Evolutionary conservation across 2,888 invertebrate species (phyloP).

Genomic region (Adelphocoris suturalis): DNA sequence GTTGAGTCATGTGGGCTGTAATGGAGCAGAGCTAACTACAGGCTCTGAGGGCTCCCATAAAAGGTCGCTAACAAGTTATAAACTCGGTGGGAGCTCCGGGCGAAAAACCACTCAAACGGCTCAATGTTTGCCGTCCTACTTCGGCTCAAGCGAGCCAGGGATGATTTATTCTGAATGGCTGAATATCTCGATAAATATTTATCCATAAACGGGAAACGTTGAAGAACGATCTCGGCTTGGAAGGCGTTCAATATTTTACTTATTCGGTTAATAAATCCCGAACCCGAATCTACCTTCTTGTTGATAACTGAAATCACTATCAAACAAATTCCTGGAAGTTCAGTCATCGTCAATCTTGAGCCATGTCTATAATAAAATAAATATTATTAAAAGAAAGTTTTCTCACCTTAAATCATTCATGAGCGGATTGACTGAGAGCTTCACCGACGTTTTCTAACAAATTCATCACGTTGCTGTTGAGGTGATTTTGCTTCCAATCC

Average conservation of each 20-base stretch:
- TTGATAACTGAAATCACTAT: not conserved
- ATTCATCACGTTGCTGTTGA: too few relatives aligned
- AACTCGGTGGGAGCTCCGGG: not conserved
- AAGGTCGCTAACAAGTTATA: not conserved
- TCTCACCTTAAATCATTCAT: too few relatives aligned
- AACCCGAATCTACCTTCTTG: not conserved
- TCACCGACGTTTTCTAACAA: too few relatives aligned
- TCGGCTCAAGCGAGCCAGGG: not conserved
- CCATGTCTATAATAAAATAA: too few relatives aligned
- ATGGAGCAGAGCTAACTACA: not conserved
- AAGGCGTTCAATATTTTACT: not conserved
- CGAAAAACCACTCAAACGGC: slow-evolving; percentile 37
- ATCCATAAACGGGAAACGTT: slow-evolving; percentile 40
- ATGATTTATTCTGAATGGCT: slow-evolving; percentile 43
- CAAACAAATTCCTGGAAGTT: not conserved
- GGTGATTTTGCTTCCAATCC: too few relatives aligned
- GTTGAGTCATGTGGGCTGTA: not conserved
- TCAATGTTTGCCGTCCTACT: slow-evolving; percentile 33
- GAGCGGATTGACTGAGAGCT: too few relatives aligned
- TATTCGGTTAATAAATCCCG: not conserved
- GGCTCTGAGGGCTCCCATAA: not conserved
- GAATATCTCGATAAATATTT: slow-evolving; percentile 47
- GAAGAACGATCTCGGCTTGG: not conserved
- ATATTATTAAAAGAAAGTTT: too few relatives aligned
- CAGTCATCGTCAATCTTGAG: too few relatives aligned